Conservation (phyloP, 2,888 invertebrate species). For the Apamea anceps region DNA sequence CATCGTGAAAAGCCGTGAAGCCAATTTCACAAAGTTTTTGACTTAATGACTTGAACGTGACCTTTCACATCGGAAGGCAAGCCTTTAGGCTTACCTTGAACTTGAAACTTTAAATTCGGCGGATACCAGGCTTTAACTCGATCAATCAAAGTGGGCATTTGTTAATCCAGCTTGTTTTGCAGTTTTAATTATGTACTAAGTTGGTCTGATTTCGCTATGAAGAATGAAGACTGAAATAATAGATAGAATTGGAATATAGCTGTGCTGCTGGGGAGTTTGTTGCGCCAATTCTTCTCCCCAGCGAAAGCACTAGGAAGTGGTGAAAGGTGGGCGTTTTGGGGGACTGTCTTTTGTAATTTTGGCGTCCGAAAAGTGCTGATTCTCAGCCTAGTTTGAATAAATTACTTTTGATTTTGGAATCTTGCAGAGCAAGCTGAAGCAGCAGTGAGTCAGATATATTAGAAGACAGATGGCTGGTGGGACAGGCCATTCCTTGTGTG, state of each 20-base stretch:
- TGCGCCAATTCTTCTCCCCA: no score
- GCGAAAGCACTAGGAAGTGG: no score
- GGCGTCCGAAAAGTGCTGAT: no score
- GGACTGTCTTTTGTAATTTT: no score
- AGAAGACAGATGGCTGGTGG: neutral
- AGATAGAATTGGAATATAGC: neutral
- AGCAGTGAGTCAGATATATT: neutral
- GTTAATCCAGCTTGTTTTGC: neutral
- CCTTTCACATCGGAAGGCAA: constrained; percentile 38
- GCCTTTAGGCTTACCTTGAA: constrained; percentile 13
- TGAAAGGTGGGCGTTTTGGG: no score
- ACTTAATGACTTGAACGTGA: constrained; percentile 51
- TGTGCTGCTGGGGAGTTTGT: no score
- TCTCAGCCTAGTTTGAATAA: no score
- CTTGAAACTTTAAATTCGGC: constrained; percentile 36
- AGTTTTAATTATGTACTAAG: neutral
- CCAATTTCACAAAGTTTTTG: constrained; percentile 57
- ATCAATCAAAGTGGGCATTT: constrained; percentile 18
- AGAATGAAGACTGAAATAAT: neutral
- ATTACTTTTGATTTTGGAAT: no score
- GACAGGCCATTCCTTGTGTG: neutral
- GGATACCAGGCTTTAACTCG: constrained; percentile 12
- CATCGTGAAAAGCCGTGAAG: constrained; percentile 16
- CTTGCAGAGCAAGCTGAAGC: neutral
- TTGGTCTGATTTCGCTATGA: neutral